A percentile compares a stretch with the other conserved stretches of the same genome.
These are phyloP conservation scores for Aleiodes testaceus DNA, from an alignment of 2,888 invertebrate species.

Conservation along the genomic window DNA sequence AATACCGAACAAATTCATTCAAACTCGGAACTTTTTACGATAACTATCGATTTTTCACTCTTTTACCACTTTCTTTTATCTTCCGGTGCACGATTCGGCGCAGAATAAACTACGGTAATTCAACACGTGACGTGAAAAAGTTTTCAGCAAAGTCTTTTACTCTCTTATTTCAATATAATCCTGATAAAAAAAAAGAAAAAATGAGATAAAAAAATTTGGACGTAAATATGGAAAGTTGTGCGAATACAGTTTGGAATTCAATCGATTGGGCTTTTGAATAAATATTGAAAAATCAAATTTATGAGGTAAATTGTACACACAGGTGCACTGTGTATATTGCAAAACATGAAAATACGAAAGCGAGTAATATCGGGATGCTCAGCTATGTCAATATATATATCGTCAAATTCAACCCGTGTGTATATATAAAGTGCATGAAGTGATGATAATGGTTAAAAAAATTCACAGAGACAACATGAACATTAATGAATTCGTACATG, in stretches of 20 bases:
- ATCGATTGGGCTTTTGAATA: slow-evolving; percentile 6
- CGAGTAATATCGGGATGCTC: not conserved
- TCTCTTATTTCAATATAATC: not conserved
- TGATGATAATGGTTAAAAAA: slow-evolving; percentile 1
- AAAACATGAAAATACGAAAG: not conserved
- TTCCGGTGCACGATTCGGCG: too few species aligned
- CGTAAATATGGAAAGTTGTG: slow-evolving; percentile 4
- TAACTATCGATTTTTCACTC: not conserved
- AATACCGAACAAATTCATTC: slow-evolving; percentile 4
- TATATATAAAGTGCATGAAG: not conserved
- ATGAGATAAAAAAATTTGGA: not conserved
- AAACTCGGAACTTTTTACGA: not conserved
- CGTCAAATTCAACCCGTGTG: not conserved
- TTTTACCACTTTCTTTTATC: not conserved
- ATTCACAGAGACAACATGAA: slow-evolving; percentile 14
- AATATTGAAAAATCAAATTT: slow-evolving; percentile 11
- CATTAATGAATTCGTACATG: not conserved
- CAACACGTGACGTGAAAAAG: too few species aligned
- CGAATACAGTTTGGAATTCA: not conserved
- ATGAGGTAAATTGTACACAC: not conserved
- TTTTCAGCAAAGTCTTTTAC: too few species aligned
- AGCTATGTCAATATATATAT: slow-evolving; percentile 2
- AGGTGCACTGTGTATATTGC: slow-evolving; percentile 7
- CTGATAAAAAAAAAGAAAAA: not conserved
- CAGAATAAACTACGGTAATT: too few species aligned